Conservation (phyloP, 2,113 vertebrate species). For the Peromyscus californicus region DNA sequence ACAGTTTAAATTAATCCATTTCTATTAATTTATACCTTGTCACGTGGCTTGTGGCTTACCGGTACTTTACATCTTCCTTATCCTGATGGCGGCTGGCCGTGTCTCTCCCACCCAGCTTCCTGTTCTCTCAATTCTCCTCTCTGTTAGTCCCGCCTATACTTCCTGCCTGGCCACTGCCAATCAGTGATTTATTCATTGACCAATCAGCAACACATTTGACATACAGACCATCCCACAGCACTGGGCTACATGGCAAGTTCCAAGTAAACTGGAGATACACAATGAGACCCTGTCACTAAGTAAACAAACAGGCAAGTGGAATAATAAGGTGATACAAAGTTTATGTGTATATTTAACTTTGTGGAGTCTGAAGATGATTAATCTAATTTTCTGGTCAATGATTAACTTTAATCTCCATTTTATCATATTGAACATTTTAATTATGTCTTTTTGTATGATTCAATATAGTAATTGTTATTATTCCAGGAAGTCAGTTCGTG, state of each 20-base stretch:
- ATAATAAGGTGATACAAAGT: background rate
- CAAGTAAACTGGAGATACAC: background rate
- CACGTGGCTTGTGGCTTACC: too few species aligned
- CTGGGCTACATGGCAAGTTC: background rate
- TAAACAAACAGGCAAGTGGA: background rate
- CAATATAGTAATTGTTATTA: constrained; percentile 15
- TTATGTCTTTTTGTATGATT: background rate
- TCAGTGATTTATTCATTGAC: too few species aligned
- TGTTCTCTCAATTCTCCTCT: too few species aligned
- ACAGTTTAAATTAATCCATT: too few species aligned
- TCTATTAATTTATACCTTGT: too few species aligned
- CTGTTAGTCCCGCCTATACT: too few species aligned
- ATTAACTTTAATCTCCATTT: constrained; percentile 43
- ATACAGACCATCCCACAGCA: too few species aligned
- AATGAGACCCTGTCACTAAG: background rate
- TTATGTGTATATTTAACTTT: constrained; percentile 23
- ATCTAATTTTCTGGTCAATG: background rate
- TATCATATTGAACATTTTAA: constrained; percentile 52
- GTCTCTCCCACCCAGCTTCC: too few species aligned
- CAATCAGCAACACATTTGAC: too few species aligned
- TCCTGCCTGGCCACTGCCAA: too few species aligned
- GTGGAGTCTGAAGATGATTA: constrained; percentile 19
- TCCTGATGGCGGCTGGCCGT: too few species aligned
- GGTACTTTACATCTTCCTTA: too few species aligned
- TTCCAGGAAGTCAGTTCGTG: background rate